A percentile compares a stretch with the other conserved stretches of the same genome.
These are phyloP conservation scores for Tapirus indicus DNA, from an alignment of 2,797 vertebrate species.

Conservation along the genomic window DNA sequence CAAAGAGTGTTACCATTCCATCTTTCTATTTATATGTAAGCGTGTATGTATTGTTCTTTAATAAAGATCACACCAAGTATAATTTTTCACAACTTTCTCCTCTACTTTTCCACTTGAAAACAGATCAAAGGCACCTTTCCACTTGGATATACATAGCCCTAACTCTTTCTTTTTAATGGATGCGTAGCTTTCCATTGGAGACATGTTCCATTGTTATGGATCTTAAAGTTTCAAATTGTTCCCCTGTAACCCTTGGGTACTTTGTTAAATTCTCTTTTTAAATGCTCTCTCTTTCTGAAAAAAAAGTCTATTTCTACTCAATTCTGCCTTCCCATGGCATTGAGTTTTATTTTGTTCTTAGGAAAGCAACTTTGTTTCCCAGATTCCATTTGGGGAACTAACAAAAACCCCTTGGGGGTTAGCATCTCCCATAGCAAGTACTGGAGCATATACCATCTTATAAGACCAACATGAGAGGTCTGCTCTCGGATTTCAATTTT, in stretches of 20 bases:
- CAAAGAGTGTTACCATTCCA: neutral
- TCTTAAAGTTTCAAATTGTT: neutral
- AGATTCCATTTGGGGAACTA: neutral
- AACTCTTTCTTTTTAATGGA: neutral
- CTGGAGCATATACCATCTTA: no score
- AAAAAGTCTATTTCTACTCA: neutral
- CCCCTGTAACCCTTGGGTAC: neutral
- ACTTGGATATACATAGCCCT: neutral
- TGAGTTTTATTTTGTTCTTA: neutral
- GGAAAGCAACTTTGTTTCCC: neutral
- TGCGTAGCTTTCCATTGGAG: neutral
- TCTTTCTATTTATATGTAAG: neutral
- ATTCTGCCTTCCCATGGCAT: neutral
- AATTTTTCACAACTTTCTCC: neutral
- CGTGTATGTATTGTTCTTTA: neutral
- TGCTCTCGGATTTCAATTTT: neutral
- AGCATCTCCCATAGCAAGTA: accelerated
- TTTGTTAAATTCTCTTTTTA: neutral
- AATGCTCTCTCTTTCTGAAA: neutral
- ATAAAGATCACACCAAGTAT: no score
- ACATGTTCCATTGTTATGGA: no score
- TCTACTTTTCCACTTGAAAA: neutral
- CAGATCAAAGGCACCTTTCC: neutral
- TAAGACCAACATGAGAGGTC: accelerated
- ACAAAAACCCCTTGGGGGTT: neutral